Conservation (phyloP, 2,797 vertebrate genomes). For the Peromyscus nudipes region DNA sequence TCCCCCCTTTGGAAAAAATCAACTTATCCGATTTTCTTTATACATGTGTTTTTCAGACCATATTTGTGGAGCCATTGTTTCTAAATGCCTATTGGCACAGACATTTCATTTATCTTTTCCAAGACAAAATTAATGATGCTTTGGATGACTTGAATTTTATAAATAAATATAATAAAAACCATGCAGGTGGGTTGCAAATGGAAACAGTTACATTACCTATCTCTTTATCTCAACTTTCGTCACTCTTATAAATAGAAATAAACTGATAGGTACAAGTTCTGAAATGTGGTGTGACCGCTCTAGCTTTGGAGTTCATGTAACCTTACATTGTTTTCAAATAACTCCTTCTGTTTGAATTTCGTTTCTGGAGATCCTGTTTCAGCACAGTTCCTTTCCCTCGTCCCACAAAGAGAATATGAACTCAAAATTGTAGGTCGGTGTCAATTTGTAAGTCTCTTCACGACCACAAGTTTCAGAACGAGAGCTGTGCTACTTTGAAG, state of each 20-base stretch:
- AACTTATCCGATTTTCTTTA: slow-evolving; percentile 65
- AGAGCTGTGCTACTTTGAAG: not conserved
- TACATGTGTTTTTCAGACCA: slow-evolving; percentile 86
- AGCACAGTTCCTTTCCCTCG: not conserved
- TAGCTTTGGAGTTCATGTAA: not conserved
- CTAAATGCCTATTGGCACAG: slow-evolving; percentile 91
- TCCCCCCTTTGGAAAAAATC: slow-evolving; percentile 11
- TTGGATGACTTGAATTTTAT: slow-evolving; percentile 90
- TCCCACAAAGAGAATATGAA: slow-evolving; percentile 9
- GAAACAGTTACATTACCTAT: not conserved
- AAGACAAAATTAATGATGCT: slow-evolving; percentile 87
- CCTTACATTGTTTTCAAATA: slow-evolving; percentile 8
- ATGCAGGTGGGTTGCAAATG: slow-evolving; percentile 84
- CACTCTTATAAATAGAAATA: not conserved
- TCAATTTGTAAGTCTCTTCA: slow-evolving; percentile 45
- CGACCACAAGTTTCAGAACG: not conserved
- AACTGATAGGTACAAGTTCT: not conserved
- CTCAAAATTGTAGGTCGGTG: slow-evolving; percentile 15
- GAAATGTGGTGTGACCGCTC: not conserved
- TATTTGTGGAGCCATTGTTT: slow-evolving; percentile 88
- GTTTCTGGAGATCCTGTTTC: not conserved
- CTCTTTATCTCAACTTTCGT: slow-evolving; percentile 38
- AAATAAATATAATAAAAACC: slow-evolving; percentile 87
- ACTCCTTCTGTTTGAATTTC: slow-evolving; percentile 22
- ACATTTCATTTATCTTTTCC: slow-evolving; percentile 90